Percentiles rank a stretch among this genome's conserved stretches.
These are phyloP conservation scores for Sogatella furcifera DNA, from an alignment of 1,140 invertebrate species.

Conservation along the genomic window DNA sequence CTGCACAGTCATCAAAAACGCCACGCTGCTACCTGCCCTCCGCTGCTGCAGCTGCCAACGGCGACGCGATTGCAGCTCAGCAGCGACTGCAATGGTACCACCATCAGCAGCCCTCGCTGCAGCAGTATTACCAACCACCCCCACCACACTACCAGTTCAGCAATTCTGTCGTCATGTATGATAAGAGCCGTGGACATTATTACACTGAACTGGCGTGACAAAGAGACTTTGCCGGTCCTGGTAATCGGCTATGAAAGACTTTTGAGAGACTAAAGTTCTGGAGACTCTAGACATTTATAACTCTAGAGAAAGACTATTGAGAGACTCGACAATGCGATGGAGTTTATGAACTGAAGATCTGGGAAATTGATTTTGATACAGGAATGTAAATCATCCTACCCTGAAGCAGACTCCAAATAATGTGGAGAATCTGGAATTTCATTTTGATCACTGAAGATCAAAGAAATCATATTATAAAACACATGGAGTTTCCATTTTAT, in stretches of 20 bases:
- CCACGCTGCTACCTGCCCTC: not conserved
- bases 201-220: slow-evolving; percentile 24
- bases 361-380: too few relatives aligned
- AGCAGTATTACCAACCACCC: not conserved
- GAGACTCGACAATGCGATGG: too few relatives aligned
- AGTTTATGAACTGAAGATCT: too few relatives aligned
- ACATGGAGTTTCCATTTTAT: too few relatives aligned
- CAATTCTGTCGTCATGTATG: slow-evolving; percentile 22
- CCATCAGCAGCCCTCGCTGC: not conserved
- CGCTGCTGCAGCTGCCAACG: not conserved
- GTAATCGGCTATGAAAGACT: not conserved
- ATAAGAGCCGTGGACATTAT: slow-evolving; percentile 17
- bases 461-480: too few relatives aligned
- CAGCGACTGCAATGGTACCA: not conserved
- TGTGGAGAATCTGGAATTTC: too few relatives aligned
- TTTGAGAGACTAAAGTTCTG: too few relatives aligned
- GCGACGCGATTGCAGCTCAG: not conserved
- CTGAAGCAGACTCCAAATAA: too few relatives aligned
- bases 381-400: too few relatives aligned
- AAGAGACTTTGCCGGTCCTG: not conserved
- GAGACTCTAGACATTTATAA: too few relatives aligned
- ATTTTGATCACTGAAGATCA: too few relatives aligned
- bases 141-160: slow-evolving; percentile 10
- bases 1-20: slow-evolving; percentile 8
- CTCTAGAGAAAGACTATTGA: too few relatives aligned